These are phyloP conservation scores for Hippocampus guttulatus DNA, from an alignment of 2,113 vertebrate species.

Conservation along the genomic window DNA sequence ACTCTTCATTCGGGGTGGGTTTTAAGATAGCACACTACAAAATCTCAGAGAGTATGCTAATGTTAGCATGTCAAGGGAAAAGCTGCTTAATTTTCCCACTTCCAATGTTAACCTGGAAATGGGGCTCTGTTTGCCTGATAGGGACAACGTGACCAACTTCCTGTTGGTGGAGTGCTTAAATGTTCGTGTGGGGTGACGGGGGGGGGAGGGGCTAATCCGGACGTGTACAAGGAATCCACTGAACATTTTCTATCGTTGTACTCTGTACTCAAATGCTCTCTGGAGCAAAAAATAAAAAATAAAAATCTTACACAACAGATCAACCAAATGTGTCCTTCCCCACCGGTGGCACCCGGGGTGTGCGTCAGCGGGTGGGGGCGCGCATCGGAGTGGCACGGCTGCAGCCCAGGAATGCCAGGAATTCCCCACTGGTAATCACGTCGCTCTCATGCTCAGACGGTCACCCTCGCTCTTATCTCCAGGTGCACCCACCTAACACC, in stretches of 20 bases:
- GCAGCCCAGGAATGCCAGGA: slow-evolving; percentile 70
- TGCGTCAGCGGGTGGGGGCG: slow-evolving; percentile 57
- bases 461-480: slow-evolving; percentile 60
- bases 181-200: neutral
- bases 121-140: neutral
- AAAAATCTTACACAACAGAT: slow-evolving; percentile 35
- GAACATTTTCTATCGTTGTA: no score
- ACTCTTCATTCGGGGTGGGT: no score
- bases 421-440: slow-evolving; percentile 67
- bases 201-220: neutral
- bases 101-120: neutral
- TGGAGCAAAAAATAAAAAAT: neutral
- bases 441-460: slow-evolving; percentile 53
- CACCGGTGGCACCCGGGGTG: slow-evolving; percentile 32
- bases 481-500: slow-evolving; percentile 17
- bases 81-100: no score
- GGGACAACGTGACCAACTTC: neutral
- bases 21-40: no score
- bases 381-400: slow-evolving; percentile 60
- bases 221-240: neutral
- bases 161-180: neutral
- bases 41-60: no score
- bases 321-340: slow-evolving; percentile 4
- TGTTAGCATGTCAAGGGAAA: no score
- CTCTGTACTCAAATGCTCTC: neutral